phyloP scores from a whole-genome alignment of 2,797 vertebrate genomes.

The Phrynocephalus guinanensis region DNA sequence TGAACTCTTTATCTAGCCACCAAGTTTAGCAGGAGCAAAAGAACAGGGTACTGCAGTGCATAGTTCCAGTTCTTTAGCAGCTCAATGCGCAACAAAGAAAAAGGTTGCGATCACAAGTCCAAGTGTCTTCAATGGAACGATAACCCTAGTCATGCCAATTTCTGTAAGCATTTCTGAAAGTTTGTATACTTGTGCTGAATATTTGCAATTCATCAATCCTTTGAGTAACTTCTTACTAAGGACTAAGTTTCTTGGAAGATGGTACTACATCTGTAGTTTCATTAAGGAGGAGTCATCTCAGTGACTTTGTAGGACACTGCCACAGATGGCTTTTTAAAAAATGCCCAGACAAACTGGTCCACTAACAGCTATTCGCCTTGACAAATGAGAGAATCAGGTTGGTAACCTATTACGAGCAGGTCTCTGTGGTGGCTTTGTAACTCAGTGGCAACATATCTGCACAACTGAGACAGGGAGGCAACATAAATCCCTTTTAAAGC shows the following conservation, averaged over 20 bases:
- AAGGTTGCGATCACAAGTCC: too few relatives aligned
- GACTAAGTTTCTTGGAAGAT: neutral
- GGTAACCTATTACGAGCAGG: conserved; percentile 10
- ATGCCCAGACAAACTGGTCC: too few relatives aligned
- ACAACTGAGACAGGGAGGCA: neutral
- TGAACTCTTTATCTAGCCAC: neutral
- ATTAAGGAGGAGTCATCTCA: neutral
- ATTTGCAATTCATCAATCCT: neutral
- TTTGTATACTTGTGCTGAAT: neutral
- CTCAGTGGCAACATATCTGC: conserved; percentile 21
- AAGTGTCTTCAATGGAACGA: too few relatives aligned
- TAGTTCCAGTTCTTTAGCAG: neutral
- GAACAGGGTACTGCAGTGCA: neutral
- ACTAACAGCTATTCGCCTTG: neutral
- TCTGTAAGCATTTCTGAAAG: neutral
- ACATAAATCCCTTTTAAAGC: too few relatives aligned
- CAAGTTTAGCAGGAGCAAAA: neutral
- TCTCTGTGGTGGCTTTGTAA: neutral
- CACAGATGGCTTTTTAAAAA: neutral
- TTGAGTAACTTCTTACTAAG: neutral
- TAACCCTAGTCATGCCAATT: neutral
- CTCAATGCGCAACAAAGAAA: too few relatives aligned
- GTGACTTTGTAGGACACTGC: neutral
- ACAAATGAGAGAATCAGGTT: conserved; percentile 24
- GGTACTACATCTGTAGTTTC: neutral